Evolutionary conservation across 2,113 vertebrate genomes (phyloP).

Genomic region (Hypomesus transpacificus): DNA sequence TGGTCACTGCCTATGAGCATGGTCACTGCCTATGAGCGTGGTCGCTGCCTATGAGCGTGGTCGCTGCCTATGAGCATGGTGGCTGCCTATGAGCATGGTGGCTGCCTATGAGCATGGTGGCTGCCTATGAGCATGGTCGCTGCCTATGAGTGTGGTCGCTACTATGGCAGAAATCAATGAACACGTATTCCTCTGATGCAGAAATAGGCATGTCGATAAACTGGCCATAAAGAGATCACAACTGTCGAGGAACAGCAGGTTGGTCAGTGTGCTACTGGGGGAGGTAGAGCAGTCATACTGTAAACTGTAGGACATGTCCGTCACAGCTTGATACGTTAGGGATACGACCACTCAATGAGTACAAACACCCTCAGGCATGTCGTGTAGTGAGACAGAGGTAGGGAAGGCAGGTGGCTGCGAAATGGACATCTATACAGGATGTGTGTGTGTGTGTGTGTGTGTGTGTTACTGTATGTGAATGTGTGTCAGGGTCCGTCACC

Average conservation of each 20-base stretch:
- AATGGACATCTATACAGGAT: too few relatives aligned
- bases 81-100: background rate
- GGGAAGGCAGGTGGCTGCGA: too few relatives aligned
- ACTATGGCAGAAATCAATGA: background rate
- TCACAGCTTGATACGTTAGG: too few relatives aligned
- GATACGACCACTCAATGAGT: too few relatives aligned
- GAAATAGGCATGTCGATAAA: slow-evolving; percentile 22
- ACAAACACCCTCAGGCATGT: too few relatives aligned
- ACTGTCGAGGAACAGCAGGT: background rate
- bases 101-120: background rate
- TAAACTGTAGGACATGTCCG: too few relatives aligned
- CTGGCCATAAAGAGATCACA: slow-evolving; percentile 16
- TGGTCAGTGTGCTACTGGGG: background rate
- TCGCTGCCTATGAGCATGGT: slow-evolving; percentile 13
- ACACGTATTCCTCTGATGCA: slow-evolving; percentile 17
- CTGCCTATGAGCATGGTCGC: slow-evolving; percentile 17
- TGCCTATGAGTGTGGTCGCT: background rate
- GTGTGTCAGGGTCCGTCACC: slow-evolving; percentile 11
- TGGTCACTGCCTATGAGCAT: slow-evolving; percentile 3
- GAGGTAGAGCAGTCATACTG: background rate
- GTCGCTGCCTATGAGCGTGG: background rate
- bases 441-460: slow-evolving; percentile 1
- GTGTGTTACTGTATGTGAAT: slow-evolving; percentile 5
- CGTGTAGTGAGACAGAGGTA: too few relatives aligned
- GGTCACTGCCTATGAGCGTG: slow-evolving; percentile 8